Conservation (phyloP, 1,140 invertebrate genomes). For the Pachyrhynchus sulphureomaculatus region DNA sequence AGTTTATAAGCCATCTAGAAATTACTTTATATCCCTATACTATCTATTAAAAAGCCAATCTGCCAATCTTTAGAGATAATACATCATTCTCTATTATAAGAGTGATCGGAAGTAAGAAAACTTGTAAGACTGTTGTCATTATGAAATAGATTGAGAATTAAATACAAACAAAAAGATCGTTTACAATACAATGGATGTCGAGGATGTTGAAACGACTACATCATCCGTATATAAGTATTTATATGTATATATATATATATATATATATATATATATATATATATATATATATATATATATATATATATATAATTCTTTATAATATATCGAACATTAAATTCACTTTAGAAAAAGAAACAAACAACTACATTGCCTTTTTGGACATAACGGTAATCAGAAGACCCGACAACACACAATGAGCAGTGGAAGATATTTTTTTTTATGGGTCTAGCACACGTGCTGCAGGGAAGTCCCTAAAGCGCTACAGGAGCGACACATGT, state of each 20-base stretch:
- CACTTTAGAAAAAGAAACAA: too few species aligned
- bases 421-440: too few species aligned
- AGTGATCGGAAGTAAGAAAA: neutral
- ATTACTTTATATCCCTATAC: constrained; percentile 5
- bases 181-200: too few species aligned
- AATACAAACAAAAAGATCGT: neutral
- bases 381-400: too few species aligned
- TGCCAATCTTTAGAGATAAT: constrained; percentile 4
- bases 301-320: neutral
- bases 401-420: too few species aligned
- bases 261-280: constrained; percentile 3
- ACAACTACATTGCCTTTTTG: too few species aligned
- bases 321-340: neutral
- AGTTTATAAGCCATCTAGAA: neutral
- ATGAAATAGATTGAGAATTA: neutral
- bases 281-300: neutral
- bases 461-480: too few species aligned
- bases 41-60: neutral
- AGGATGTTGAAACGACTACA: neutral
- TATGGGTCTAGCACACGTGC: too few species aligned
- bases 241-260: constrained; percentile 3
- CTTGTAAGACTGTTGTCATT: neutral
- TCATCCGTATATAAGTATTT: neutral
- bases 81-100: neutral
- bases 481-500: too few species aligned